A percentile compares a stretch with the other conserved stretches of the same genome.
These are phyloP conservation scores for Tyto alba DNA, from an alignment of 2,113 vertebrate genomes.

Conservation along the genomic window DNA sequence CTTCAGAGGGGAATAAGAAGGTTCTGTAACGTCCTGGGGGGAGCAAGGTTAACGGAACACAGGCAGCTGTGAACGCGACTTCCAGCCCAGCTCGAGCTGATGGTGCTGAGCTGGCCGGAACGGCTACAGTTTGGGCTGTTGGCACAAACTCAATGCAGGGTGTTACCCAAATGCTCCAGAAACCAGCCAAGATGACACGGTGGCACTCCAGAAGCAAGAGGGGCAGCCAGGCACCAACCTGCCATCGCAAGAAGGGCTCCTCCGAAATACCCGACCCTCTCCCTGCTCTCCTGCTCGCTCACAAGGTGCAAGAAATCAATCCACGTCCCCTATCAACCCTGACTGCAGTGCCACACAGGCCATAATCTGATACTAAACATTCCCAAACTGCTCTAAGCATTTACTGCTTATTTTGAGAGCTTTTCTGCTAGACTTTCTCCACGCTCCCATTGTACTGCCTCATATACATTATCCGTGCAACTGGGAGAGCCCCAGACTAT, in stretches of 20 bases:
- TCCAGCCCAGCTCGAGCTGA: background rate
- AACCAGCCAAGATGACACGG: background rate
- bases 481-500: background rate
- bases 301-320: background rate
- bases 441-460: background rate
- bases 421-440: background rate
- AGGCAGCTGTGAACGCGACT: fast-evolving
- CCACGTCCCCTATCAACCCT: background rate
- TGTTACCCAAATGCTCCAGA: fast-evolving
- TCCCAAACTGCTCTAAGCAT: background rate
- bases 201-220: background rate
- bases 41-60: no score
- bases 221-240: background rate
- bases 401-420: background rate
- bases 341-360: background rate
- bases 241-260: background rate
- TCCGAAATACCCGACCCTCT: background rate
- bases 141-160: background rate
- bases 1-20: background rate
- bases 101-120: background rate
- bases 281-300: background rate
- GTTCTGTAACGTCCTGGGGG: background rate
- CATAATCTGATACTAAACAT: background rate
- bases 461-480: background rate
- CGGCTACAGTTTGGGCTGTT: background rate